Conservation (phyloP, 2,797 vertebrate genomes). For the Poliocrania exsul region DNA sequence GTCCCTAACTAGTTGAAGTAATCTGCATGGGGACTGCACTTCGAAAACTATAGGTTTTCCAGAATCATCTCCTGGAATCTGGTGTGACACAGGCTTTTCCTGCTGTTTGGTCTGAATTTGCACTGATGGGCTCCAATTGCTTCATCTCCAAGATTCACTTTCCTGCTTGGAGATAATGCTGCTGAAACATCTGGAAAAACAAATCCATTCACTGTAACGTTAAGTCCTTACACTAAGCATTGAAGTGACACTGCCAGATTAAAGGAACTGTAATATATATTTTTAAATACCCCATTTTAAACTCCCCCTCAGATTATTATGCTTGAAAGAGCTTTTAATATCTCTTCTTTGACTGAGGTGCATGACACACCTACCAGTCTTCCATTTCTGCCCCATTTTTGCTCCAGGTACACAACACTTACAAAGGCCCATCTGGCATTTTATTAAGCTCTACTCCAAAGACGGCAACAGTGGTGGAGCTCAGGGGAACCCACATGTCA, state of each 20-base stretch:
- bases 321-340: neutral
- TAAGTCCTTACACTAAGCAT: neutral
- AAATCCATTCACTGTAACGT: neutral
- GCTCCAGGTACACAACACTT: neutral
- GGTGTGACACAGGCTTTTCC: neutral
- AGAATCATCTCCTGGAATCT: neutral
- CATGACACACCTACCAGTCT: neutral
- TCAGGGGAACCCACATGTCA: fast-evolving
- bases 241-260: neutral
- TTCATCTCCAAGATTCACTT: neutral
- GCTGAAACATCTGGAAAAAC: slow-evolving; percentile 11
- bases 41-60: neutral
- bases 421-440: neutral
- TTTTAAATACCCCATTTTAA: neutral
- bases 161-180: neutral
- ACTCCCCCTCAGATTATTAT: neutral
- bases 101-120: neutral
- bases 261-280: neutral
- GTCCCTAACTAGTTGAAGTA: neutral
- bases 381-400: neutral
- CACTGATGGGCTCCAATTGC: neutral
- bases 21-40: neutral
- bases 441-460: neutral
- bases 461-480: neutral
- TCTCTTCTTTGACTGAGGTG: neutral